Evolutionary conservation across 1,140 invertebrate species (phyloP).

Genomic region (Aphidius ervi): DNA sequence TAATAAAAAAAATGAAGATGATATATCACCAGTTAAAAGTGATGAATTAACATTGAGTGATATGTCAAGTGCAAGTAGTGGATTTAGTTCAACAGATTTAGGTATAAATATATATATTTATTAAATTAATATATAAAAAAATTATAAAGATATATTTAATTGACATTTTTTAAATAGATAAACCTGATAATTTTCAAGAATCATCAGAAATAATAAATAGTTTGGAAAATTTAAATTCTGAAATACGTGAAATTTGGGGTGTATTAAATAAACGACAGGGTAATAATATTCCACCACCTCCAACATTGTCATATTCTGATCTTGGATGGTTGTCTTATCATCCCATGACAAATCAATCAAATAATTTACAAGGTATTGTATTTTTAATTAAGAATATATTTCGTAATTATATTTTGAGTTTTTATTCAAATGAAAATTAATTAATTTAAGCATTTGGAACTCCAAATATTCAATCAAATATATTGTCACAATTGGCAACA

Average conservation of each 20-base stretch:
- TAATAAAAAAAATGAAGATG: conserved; percentile 46
- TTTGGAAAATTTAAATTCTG: conserved; percentile 66
- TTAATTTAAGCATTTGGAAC: conserved; percentile 35
- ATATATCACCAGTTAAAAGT: conserved; percentile 49
- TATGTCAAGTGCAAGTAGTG: conserved; percentile 65
- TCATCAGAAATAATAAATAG: conserved; percentile 67
- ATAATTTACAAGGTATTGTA: conserved; percentile 37
- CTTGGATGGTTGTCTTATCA: conserved; percentile 57
- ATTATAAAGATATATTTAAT: neutral
- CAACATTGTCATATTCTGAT: conserved; percentile 59
- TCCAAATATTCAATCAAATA: conserved; percentile 50
- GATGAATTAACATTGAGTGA: conserved; percentile 58
- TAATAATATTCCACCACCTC: conserved; percentile 54
- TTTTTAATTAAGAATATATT: neutral
- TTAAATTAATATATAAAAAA: conserved; percentile 23
- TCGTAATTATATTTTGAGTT: neutral
- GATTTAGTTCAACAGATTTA: conserved; percentile 66
- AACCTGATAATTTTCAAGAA: conserved; percentile 55
- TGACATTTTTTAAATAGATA: conserved; percentile 23
- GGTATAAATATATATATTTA: conserved; percentile 56
- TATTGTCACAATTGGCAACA: conserved; percentile 42
- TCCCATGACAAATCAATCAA: conserved; percentile 39
- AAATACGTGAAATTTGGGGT: conserved; percentile 68
- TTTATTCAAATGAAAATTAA: too few relatives aligned
- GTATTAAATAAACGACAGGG: conserved; percentile 63